Conservation (phyloP, 2,888 invertebrate species). For the Caenorhabditis sinica region DNA sequence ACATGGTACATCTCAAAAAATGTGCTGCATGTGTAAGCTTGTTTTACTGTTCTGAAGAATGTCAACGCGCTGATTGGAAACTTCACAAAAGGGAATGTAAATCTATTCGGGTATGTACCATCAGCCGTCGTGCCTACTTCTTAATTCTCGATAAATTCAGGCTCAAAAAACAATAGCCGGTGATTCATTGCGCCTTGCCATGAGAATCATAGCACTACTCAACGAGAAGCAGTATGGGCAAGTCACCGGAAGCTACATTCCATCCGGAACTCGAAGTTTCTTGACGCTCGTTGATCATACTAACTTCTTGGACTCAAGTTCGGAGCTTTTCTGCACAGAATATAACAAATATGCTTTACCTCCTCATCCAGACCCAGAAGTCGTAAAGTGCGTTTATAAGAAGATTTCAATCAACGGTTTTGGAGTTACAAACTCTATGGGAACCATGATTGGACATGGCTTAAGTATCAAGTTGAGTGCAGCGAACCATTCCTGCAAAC, state of each 20-base stretch:
- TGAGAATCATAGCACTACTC: slow-evolving; percentile 39
- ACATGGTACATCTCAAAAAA: slow-evolving; percentile 29
- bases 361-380: slow-evolving; percentile 27
- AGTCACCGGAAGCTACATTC: slow-evolving; percentile 12
- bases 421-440: slow-evolving; percentile 52
- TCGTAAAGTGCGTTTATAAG: slow-evolving; percentile 45
- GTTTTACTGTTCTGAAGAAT: slow-evolving; percentile 57
- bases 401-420: slow-evolving; percentile 66
- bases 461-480: slow-evolving; percentile 73
- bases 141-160: slow-evolving; percentile 15
- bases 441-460: slow-evolving; percentile 69
- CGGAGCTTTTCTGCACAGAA: slow-evolving; percentile 18
- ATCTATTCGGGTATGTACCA: slow-evolving; percentile 50
- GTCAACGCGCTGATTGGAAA: slow-evolving; percentile 62
- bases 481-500: slow-evolving; percentile 74
- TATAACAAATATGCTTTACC: slow-evolving; percentile 15
- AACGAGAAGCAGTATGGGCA: slow-evolving; percentile 35
- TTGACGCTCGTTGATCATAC: slow-evolving; percentile 21
- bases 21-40: slow-evolving; percentile 58
- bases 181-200: slow-evolving; percentile 48
- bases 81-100: slow-evolving; percentile 63
- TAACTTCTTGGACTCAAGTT: background rate
- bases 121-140: too few relatives aligned
- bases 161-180: slow-evolving; percentile 12
- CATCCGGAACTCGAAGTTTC: slow-evolving; percentile 36